Conservation (phyloP, 1,140 invertebrate species). For the Hylyphantes graminicola region DNA sequence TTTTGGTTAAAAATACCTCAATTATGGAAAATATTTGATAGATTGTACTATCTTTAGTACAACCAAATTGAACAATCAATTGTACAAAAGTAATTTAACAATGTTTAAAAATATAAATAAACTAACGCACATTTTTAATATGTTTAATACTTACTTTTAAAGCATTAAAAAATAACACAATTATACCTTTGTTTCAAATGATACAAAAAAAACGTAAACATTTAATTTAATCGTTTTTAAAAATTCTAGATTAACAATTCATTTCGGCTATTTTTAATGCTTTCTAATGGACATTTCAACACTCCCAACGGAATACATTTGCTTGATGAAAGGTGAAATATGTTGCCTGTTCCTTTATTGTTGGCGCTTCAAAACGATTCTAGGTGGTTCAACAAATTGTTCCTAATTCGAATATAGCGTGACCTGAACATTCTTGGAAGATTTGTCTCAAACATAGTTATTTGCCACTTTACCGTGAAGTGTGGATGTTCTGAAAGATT, state of each 20-base stretch:
- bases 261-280: background rate
- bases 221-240: background rate
- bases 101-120: too few species aligned
- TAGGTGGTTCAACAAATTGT: conserved; percentile 7
- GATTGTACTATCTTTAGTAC: too few species aligned
- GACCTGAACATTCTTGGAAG: background rate
- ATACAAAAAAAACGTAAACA: background rate
- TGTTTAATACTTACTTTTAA: too few species aligned
- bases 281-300: background rate
- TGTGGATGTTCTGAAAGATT: too few species aligned
- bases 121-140: too few species aligned
- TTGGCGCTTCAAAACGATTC: background rate
- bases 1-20: too few species aligned
- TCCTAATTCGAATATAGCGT: conserved; percentile 15
- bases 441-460: background rate
- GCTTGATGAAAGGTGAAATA: background rate
- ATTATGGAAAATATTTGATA: too few species aligned
- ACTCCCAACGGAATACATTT: background rate
- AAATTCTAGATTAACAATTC: background rate
- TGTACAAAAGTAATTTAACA: too few species aligned
- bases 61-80: too few species aligned
- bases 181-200: background rate
- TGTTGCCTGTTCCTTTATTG: background rate
- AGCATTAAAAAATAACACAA: background rate
- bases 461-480: too few species aligned